Percentiles rank a stretch among this genome's conserved stretches.
Evolutionary conservation across 1,140 invertebrate genomes (phyloP).

Genomic region (Phenacoccus solenopsis): DNA sequence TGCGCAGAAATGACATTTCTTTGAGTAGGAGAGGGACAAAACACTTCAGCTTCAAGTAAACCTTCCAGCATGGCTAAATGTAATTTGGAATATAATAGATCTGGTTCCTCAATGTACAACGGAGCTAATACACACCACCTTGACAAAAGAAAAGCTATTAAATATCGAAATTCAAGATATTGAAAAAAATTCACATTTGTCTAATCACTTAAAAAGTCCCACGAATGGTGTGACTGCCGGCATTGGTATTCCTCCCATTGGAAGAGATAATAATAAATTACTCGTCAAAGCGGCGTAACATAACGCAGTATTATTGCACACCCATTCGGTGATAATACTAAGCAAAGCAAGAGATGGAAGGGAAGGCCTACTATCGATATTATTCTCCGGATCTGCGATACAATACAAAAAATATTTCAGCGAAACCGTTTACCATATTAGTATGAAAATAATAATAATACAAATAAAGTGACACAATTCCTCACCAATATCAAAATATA

Average conservation of each 20-base stretch:
- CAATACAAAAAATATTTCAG: not conserved
- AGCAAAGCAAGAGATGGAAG: not conserved
- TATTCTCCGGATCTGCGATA: not conserved
- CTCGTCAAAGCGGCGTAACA: slow-evolving; percentile 55
- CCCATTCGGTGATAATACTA: slow-evolving; percentile 45
- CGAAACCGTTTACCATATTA: not conserved
- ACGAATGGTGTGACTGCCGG: slow-evolving; percentile 65
- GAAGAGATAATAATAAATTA: slow-evolving; percentile 45
- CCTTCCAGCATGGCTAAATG: slow-evolving; percentile 50
- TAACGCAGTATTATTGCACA: slow-evolving; percentile 49
- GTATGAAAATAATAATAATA: not conserved
- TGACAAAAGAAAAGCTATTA: not conserved
- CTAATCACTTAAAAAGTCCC: slow-evolving; percentile 44
- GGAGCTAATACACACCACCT: slow-evolving; percentile 52
- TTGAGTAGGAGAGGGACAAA: slow-evolving; percentile 13
- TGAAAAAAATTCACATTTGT: slow-evolving; percentile 16
- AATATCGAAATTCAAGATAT: slow-evolving; percentile 24
- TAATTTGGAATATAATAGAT: slow-evolving; percentile 42
- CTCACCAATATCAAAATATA: slow-evolving; percentile 40
- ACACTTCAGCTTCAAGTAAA: not conserved
- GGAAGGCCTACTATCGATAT: not conserved
- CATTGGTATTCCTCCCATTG: slow-evolving; percentile 65
- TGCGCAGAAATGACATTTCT: slow-evolving; percentile 37
- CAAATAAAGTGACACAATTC: too few relatives aligned
- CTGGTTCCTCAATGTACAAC: slow-evolving; percentile 36